These are phyloP conservation scores for Wasmannia auropunctata DNA, from an alignment of 1,140 invertebrate species.

Conservation along the genomic window DNA sequence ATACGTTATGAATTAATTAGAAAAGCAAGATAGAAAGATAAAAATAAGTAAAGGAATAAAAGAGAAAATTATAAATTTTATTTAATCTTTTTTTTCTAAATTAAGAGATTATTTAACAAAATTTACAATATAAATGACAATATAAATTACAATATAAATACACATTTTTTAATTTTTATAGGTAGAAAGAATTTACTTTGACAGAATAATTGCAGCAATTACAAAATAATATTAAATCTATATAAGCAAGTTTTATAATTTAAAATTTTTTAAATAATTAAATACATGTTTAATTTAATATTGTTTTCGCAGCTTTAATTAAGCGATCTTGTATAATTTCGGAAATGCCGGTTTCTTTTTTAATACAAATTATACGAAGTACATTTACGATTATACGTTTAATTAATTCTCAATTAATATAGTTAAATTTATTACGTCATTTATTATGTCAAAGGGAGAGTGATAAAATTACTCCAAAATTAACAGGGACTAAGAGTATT, in stretches of 20 bases:
- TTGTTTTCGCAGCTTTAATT: background rate
- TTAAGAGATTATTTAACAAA: background rate
- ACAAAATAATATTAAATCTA: background rate
- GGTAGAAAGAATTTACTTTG: background rate
- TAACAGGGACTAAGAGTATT: background rate
- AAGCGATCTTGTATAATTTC: background rate
- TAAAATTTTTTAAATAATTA: no score
- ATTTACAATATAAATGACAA: background rate
- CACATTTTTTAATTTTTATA: background rate
- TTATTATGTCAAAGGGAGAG: background rate
- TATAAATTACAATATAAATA: background rate
- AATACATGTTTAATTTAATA: background rate
- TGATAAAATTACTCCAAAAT: background rate
- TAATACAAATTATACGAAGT: no score
- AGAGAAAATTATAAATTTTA: background rate
- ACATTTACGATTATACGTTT: background rate
- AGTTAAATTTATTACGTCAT: constrained; percentile 1
- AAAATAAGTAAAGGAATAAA: background rate
- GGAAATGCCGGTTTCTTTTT: background rate
- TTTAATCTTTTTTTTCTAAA: background rate
- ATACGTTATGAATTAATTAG: background rate
- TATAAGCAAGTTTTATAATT: background rate
- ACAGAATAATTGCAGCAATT: background rate
- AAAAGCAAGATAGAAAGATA: background rate
- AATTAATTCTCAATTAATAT: background rate